Conservation (phyloP, 2,888 invertebrate genomes). For the Drosophila putrida region DNA sequence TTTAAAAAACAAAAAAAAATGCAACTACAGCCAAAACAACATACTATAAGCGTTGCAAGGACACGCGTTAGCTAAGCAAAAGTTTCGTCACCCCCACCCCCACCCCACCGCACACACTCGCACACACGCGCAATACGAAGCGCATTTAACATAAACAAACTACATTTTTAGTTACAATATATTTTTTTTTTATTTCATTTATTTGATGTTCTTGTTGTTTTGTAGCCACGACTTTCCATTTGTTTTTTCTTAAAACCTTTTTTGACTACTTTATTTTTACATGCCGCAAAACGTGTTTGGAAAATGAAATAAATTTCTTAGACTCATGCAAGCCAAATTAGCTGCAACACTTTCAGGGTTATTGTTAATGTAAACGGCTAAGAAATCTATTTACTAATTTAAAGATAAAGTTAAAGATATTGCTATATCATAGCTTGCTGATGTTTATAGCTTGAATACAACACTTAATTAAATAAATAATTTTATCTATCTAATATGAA, state of each 20-base stretch:
- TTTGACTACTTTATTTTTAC: slow-evolving; percentile 14
- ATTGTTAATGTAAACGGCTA: background rate
- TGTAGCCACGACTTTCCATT: slow-evolving; percentile 47
- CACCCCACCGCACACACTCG: slow-evolving; percentile 13
- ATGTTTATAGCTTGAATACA: no score
- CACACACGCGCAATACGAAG: slow-evolving; percentile 37
- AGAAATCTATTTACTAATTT: no score
- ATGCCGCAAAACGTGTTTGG: slow-evolving; percentile 59
- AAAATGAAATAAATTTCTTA: slow-evolving; percentile 64
- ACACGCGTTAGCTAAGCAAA: slow-evolving; percentile 67
- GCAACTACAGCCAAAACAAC: slow-evolving; percentile 22
- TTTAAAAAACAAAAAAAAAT: slow-evolving; percentile 52
- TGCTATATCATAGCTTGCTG: no score
- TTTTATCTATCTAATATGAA: no score
- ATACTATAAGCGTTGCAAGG: slow-evolving; percentile 34
- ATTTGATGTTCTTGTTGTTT: slow-evolving; percentile 11
- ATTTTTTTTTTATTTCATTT: slow-evolving; percentile 1
- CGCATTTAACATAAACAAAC: slow-evolving; percentile 71
- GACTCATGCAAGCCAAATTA: background rate
- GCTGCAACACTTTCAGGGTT: background rate
- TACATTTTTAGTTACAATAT: slow-evolving; percentile 40
- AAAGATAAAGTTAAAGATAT: no score
- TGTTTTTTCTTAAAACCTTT: slow-evolving; percentile 33
- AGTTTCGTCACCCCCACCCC: slow-evolving; percentile 60
- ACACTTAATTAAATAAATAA: no score